Percentiles rank a stretch among this genome's conserved stretches.
Conservation (phyloP, 1,140 invertebrate genomes). For the Aphis craccivora region DNA sequence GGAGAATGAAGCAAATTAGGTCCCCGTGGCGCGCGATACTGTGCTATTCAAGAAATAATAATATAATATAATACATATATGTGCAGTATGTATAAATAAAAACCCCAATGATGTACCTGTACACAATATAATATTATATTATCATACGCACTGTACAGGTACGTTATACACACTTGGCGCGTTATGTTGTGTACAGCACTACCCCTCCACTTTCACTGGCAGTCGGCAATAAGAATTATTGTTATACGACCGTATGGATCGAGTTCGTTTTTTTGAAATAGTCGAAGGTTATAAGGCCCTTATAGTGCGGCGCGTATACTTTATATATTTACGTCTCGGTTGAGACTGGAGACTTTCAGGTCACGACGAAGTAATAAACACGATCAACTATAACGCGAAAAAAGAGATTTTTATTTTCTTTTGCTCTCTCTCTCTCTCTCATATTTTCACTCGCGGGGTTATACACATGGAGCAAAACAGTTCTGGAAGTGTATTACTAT, state of each 20-base stretch:
- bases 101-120: neutral
- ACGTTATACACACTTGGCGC: neutral
- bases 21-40: slow-evolving; percentile 51
- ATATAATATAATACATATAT: neutral
- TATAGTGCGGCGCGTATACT: neutral
- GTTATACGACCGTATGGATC: neutral
- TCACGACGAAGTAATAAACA: neutral
- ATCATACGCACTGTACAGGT: neutral
- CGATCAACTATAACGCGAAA: neutral
- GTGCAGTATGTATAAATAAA: neutral
- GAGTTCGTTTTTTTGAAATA: neutral
- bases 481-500: neutral
- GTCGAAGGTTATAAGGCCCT: neutral
- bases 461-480: neutral
- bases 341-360: neutral
- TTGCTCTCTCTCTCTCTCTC: neutral
- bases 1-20: slow-evolving; percentile 53
- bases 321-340: neutral
- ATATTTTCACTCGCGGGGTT: neutral
- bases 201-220: neutral
- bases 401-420: neutral
- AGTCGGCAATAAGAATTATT: neutral
- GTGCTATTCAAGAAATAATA: slow-evolving; percentile 51
- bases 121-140: slow-evolving; percentile 1
- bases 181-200: neutral